These are phyloP conservation scores for Drosophila mojavensis DNA, from an alignment of 1,140 invertebrate species.

Conservation along the genomic window DNA sequence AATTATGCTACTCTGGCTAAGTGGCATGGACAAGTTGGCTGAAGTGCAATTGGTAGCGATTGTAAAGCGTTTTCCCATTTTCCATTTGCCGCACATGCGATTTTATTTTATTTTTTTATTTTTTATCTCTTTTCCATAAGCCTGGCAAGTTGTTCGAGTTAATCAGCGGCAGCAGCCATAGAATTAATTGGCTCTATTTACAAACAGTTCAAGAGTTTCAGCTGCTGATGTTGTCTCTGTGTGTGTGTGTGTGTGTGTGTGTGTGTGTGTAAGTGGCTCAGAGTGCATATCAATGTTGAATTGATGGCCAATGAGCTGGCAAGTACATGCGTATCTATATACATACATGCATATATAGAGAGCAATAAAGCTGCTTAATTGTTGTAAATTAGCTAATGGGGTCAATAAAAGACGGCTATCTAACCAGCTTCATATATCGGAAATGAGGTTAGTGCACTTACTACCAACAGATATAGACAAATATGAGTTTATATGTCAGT, in stretches of 20 bases:
- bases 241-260: not conserved
- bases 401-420: slow-evolving; percentile 28
- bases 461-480: not conserved
- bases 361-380: slow-evolving; percentile 61
- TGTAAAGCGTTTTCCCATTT: slow-evolving; percentile 37
- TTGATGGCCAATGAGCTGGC: slow-evolving; percentile 51
- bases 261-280: slow-evolving; percentile 31
- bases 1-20: slow-evolving; percentile 51
- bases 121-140: slow-evolving; percentile 60
- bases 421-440: not conserved
- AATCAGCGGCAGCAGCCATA: slow-evolving; percentile 41
- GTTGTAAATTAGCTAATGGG: slow-evolving; percentile 66
- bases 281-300: slow-evolving; percentile 55
- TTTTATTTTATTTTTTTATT: slow-evolving; percentile 23
- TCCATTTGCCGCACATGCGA: slow-evolving; percentile 39
- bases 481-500: too few relatives aligned
- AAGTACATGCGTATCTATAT: slow-evolving; percentile 52
- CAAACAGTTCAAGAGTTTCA: slow-evolving; percentile 39
- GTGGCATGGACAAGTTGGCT: slow-evolving; percentile 19
- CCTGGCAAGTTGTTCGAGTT: slow-evolving; percentile 33
- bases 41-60: slow-evolving; percentile 14
- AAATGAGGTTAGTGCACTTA: slow-evolving; percentile 5
- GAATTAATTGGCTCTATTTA: slow-evolving; percentile 51
- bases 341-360: slow-evolving; percentile 33
- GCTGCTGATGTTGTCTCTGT: slow-evolving; percentile 1